These are phyloP conservation scores for Mola mola DNA, from an alignment of 2,113 vertebrate genomes.

Conservation along the genomic window DNA sequence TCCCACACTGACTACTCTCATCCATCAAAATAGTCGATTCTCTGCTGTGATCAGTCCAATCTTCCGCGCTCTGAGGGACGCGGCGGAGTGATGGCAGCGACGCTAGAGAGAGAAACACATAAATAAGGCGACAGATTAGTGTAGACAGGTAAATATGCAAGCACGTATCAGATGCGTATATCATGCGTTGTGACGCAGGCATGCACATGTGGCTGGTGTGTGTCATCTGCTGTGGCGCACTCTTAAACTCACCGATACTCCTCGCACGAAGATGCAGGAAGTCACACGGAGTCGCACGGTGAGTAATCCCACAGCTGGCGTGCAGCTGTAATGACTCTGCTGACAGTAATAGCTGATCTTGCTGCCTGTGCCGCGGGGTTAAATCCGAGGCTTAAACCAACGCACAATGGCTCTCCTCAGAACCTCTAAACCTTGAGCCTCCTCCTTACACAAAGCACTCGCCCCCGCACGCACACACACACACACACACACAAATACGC, in stretches of 20 bases:
- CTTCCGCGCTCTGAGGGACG: background rate
- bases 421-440: conserved; percentile 57
- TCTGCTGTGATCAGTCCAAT: background rate
- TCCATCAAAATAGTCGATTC: background rate
- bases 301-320: conserved; percentile 48
- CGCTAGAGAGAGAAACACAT: background rate
- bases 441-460: conserved; percentile 41
- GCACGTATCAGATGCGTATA: background rate
- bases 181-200: background rate
- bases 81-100: background rate
- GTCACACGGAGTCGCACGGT: background rate
- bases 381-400: conserved; percentile 57
- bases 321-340: conserved; percentile 59
- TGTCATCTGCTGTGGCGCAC: conserved; percentile 11
- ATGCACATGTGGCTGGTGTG: background rate
- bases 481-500: conserved; percentile 8
- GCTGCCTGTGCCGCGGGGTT: conserved; percentile 51
- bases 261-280: background rate
- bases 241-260: conserved; percentile 13
- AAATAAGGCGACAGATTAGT: background rate
- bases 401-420: conserved; percentile 44
- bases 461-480: too few species aligned
- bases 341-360: conserved; percentile 64
- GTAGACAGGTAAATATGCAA: conserved; percentile 5
- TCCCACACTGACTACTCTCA: background rate